Base-by-base conservation (phyloP, 2,113 vertebrate genomes). In the Neotoma lepida region DNA sequence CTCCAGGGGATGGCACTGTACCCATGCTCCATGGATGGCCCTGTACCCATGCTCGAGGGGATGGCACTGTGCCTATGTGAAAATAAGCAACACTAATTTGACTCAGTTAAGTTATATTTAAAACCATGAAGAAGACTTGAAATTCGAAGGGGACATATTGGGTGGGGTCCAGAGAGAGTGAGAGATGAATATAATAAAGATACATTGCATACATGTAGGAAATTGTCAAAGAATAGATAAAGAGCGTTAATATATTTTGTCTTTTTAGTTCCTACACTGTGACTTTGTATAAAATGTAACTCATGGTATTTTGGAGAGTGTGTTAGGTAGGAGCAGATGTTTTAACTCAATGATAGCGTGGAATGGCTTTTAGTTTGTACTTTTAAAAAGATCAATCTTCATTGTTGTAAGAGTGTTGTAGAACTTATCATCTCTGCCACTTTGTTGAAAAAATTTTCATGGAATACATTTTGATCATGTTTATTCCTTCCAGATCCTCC, bases 201-300 rank as follows among this genome's bases (percentile, higher is more conserved):
- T 30, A 30, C 24, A 28, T 41, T 63, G 4, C 4, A 17, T 63
- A 20, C 26, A 18, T 33, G 15, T 63, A 63, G n/a, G 56, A 63
- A 63, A 63, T 20, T 44, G 56, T 63, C 81, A 63, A 30, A 30
- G 26, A 63, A 44, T 63, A 44, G 41, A 81, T 39, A 58, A 56
- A 81, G 35, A 58, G 2, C 4, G 9, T 44, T 61, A 30, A 84
- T 64, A 66, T 33, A 78, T 54, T 41, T 35, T 66, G 0, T 68
- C n/a, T 61, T 71, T 93, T 63, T 88, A 54, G 77, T 91, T 33
- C 84, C 12, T 49, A 73, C 9, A 68, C 33, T 51, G 39, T 2
- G 71, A 58, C 88, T 86, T 85, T 85, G 17, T n/a, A 6, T 93
- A 71, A 93, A 86, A 46, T 61, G 17, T 44, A 89, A 80, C 20